Percentiles rank a stretch among this genome's conserved stretches.
phyloP scores from a whole-genome alignment of 2,888 invertebrate genomes.

The Xanthia icteritia region DNA sequence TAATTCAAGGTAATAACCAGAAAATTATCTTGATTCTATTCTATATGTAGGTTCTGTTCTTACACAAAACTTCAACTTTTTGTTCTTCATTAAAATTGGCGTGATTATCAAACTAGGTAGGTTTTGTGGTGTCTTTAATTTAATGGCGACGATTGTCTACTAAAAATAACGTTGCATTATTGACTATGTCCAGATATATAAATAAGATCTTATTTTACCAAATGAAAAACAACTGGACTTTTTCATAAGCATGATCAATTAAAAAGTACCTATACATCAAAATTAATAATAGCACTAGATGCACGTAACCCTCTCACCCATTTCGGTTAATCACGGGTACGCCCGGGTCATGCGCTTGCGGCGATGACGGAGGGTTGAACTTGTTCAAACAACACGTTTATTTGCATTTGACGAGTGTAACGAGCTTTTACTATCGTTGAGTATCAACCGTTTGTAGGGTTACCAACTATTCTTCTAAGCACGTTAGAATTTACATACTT shows the following conservation, averaged over 20 bases:
- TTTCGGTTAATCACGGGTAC: conserved; percentile 57
- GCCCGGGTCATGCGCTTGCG: conserved; percentile 55
- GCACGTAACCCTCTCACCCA: conserved; percentile 32
- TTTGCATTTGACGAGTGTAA: conserved; percentile 84
- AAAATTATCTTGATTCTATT: not conserved
- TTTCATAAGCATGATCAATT: not conserved
- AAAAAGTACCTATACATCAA: not conserved
- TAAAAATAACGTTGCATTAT: not conserved
- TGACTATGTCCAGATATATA: not conserved
- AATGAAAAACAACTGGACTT: not conserved
- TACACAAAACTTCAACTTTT: not conserved
- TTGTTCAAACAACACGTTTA: conserved; percentile 82
- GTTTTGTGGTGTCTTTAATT: not conserved
- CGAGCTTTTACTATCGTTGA: conserved; percentile 80
- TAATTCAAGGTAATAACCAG: not conserved
- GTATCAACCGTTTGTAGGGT: conserved; percentile 69
- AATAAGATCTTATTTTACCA: not conserved
- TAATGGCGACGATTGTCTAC: not conserved
- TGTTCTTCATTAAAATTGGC: not conserved
- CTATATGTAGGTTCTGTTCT: not conserved
- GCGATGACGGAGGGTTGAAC: conserved; percentile 71
- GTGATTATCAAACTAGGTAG: not conserved
- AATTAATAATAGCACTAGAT: conserved; percentile 26
- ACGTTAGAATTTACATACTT: conserved; percentile 41
- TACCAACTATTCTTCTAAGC: conserved; percentile 58